Evolutionary conservation across 2,888 invertebrate genomes (phyloP).

Genomic region (Drosophila picticornis): DNA sequence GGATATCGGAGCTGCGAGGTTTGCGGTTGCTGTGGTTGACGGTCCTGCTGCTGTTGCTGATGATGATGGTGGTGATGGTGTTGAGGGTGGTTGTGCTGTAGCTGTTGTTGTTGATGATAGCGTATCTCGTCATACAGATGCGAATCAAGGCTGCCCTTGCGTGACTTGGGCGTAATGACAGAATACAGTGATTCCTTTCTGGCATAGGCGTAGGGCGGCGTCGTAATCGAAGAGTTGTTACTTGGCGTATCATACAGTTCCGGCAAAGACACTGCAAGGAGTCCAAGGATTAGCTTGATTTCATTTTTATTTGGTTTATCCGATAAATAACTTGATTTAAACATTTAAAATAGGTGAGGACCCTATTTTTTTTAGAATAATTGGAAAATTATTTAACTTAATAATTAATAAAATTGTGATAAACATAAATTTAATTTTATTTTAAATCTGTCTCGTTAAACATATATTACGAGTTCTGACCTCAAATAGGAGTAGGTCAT

Average conservation of each 20-base stretch:
- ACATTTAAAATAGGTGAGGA: background rate
- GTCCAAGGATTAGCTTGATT: background rate
- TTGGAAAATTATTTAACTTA: background rate
- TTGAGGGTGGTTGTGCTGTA: conserved; percentile 49
- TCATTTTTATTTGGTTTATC: background rate
- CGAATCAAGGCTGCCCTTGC: conserved; percentile 84
- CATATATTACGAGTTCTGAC: background rate
- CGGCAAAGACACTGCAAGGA: conserved; percentile 58
- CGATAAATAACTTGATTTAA: conserved; percentile 30
- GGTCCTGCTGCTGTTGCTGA: conserved; percentile 9
- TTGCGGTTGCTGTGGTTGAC: conserved; percentile 53
- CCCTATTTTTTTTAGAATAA: no score
- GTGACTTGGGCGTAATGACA: conserved; percentile 81
- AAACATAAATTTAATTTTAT: background rate
- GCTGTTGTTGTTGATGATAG: conserved; percentile 78
- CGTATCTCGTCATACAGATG: conserved; percentile 85
- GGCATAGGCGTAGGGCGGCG: conserved; percentile 82
- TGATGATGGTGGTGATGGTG: conserved; percentile 42
- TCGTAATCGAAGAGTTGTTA: conserved; percentile 80
- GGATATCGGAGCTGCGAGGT: conserved; percentile 41
- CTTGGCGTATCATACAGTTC: conserved; percentile 85
- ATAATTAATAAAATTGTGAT: background rate
- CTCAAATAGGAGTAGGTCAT: background rate
- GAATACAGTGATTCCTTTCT: conserved; percentile 84
- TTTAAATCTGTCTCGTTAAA: background rate